phyloP scores from a whole-genome alignment of 2,888 invertebrate genomes.

The Cremastinae sp. region DNA sequence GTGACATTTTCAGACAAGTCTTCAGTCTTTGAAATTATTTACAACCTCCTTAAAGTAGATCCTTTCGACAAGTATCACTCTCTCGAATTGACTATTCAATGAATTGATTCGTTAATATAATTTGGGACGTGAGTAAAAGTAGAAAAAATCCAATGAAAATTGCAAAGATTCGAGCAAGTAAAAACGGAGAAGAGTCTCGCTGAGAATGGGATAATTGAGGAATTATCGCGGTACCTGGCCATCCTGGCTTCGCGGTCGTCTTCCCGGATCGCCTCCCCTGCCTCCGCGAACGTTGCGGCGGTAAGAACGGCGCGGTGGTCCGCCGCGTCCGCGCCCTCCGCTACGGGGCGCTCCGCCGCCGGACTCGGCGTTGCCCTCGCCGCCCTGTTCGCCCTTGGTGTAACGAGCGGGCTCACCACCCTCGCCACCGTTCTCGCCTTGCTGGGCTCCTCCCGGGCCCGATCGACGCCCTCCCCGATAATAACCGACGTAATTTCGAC shows the following conservation, averaged over 20 bases:
- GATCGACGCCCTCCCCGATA: slow-evolving; percentile 81
- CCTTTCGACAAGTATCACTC: too few species aligned
- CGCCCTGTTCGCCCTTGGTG: slow-evolving; percentile 69
- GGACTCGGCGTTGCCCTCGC: slow-evolving; percentile 67
- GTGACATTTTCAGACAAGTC: too few species aligned
- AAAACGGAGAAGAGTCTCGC: background rate
- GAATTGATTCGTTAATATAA: too few species aligned
- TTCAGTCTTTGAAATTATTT: too few species aligned
- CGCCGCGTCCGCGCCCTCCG: slow-evolving; percentile 79
- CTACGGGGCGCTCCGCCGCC: slow-evolving; percentile 64
- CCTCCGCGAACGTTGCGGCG: slow-evolving; percentile 89
- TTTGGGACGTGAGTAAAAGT: too few species aligned
- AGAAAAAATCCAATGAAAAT: background rate
- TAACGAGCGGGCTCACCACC: slow-evolving; percentile 68
- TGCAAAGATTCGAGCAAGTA: background rate
- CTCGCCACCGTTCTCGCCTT: slow-evolving; percentile 79
- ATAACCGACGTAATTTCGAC: slow-evolving; percentile 80
- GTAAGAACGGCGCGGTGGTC: slow-evolving; percentile 85
- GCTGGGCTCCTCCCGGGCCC: slow-evolving; percentile 72
- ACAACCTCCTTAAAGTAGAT: too few species aligned
- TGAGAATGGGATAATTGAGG: background rate
- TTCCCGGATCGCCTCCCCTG: slow-evolving; percentile 82
- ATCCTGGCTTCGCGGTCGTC: slow-evolving; percentile 83
- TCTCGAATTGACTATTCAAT: too few species aligned
- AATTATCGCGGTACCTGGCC: slow-evolving; percentile 73